Percentiles rank a stretch among this genome's conserved stretches.
Evolutionary conservation across 2,888 invertebrate species (phyloP).

Genomic region (Charanyca ferruginea): DNA sequence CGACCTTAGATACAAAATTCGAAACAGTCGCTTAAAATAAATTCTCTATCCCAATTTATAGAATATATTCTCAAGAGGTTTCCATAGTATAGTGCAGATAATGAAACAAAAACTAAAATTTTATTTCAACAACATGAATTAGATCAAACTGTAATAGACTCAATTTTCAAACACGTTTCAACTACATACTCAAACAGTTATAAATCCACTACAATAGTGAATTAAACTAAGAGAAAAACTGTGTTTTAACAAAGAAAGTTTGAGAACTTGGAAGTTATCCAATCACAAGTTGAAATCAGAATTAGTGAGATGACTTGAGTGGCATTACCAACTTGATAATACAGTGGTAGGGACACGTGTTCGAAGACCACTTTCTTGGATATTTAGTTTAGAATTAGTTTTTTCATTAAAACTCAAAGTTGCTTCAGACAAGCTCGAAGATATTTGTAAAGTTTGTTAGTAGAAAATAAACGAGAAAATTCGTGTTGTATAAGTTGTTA

Average conservation of each 20-base stretch:
- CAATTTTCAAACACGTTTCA: constrained; percentile 40
- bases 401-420: constrained; percentile 60
- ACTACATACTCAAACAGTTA: constrained; percentile 28
- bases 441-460: constrained; percentile 51
- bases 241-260: constrained; percentile 57
- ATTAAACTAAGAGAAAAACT: constrained; percentile 52
- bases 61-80: constrained; percentile 4
- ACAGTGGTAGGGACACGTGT: constrained; percentile 59
- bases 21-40: too few species aligned
- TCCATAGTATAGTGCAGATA: constrained; percentile 15
- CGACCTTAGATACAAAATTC: too few species aligned
- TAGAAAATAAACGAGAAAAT: constrained; percentile 54
- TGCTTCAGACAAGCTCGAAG: constrained; percentile 31
- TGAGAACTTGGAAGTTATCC: constrained; percentile 62
- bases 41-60: too few species aligned
- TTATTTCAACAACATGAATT: constrained; percentile 28
- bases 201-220: constrained; percentile 36
- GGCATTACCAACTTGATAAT: constrained; percentile 68
- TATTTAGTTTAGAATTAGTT: constrained; percentile 62
- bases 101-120: constrained; percentile 19
- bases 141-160: constrained; percentile 43
- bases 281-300: constrained; percentile 70
- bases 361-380: constrained; percentile 50
- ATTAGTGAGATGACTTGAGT: constrained; percentile 63
- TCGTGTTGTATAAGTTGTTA: constrained; percentile 40